Evolutionary conservation across 2,113 vertebrate species (phyloP), one percentile per base, ranked within the genome.

Genomic region (Ceratotherium simum): DNA sequence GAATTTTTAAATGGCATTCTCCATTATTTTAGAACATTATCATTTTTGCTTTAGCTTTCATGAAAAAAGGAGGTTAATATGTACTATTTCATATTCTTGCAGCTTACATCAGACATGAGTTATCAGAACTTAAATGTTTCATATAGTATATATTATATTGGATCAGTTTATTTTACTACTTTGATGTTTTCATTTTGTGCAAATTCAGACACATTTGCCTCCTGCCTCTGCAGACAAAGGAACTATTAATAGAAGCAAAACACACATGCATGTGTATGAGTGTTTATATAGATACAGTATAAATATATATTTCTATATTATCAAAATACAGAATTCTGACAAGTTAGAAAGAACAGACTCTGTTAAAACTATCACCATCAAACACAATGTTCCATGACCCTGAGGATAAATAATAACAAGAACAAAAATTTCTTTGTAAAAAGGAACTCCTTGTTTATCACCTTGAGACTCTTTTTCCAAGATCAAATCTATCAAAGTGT

Each of bases 261-360:
- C 18, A 80, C 29, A 90, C 33, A 17, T n/a, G 17, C 46, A 60
- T 85, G 39, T 29, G 11, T 20, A 20, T 76, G 25, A 70, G 18
- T 95, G 33, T 73, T 82, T 75, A 90, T 58, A 51, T 8, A 93
- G 54, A 67, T 54, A 95, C 8, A 78, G 18, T 60, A 81, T 62
- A 92, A 72, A 85, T 56, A 58, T 23, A 29, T 62, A 82, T 67
- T 56, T 84, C 58, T 92, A 51, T 92, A 62, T 97, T 95, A 96
- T 83, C 31, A 70, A 97, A 96, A 90, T 42, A 65, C 5, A 88
- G 23, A 36, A 20, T 62, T 93, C 42, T 79, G 81, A 84, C 67
- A 92, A 95, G 36, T 93, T 70, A 83, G 31, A 96, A 97, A 94
- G 46, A 83, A 94, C 10, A 87, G 33, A 46, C n/a, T 25, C 62